These are phyloP conservation scores for Neoitamus cyanurus DNA, from an alignment of 2,888 invertebrate species.

Conservation along the genomic window DNA sequence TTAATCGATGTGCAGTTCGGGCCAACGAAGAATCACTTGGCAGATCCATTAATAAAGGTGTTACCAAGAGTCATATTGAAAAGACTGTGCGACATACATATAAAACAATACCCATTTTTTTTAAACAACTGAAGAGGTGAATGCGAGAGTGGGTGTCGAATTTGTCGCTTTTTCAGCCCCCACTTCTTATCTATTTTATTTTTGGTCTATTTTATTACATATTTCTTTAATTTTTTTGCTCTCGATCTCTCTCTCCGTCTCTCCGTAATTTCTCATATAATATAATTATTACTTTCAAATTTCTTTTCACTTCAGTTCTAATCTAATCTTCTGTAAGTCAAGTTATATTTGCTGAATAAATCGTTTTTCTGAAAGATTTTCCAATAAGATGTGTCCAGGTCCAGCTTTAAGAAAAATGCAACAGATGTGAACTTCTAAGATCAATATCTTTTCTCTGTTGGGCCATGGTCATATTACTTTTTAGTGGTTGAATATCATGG, in stretches of 20 bases:
- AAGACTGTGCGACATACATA: not conserved
- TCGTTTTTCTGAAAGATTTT: no score
- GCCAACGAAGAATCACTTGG: not conserved
- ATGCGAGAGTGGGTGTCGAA: not conserved
- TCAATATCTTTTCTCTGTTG: not conserved
- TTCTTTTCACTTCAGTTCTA: no score
- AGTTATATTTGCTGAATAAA: no score
- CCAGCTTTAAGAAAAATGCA: not conserved
- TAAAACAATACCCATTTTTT: not conserved
- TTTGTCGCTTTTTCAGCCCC: not conserved
- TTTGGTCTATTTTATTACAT: not conserved
- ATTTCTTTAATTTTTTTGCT: not conserved
- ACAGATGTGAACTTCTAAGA: not conserved
- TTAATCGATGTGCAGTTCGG: not conserved
- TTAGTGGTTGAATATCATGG: not conserved
- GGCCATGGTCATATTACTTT: not conserved
- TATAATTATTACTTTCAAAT: no score
- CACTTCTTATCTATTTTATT: not conserved
- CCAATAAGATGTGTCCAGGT: no score
- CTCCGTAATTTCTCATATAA: not conserved
- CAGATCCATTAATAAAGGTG: not conserved
- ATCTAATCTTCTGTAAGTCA: no score
- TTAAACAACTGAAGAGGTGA: not conserved
- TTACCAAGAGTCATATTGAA: not conserved
- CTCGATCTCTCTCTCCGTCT: not conserved